phyloP scores from a whole-genome alignment of 1,140 invertebrate species.

The Cotesia chilonis region DNA sequence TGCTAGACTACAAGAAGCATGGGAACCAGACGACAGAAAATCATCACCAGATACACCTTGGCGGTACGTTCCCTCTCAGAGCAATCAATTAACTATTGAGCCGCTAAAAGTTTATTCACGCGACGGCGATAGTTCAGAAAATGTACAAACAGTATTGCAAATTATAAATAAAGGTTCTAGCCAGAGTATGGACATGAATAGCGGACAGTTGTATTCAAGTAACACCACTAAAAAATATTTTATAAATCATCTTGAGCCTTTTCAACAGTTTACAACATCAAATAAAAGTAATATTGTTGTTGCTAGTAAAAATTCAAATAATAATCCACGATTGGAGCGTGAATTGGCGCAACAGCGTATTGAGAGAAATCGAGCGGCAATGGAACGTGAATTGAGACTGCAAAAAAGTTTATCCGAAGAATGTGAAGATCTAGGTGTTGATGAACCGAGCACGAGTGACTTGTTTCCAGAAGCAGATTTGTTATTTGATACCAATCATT shows the following conservation, averaged over 20 bases:
- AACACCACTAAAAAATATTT: slow-evolving; percentile 59
- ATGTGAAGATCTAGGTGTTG: slow-evolving; percentile 79
- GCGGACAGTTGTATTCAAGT: slow-evolving; percentile 55
- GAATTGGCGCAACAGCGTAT: slow-evolving; percentile 56
- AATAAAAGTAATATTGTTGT: slow-evolving; percentile 46
- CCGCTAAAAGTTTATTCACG: slow-evolving; percentile 51
- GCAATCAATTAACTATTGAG: slow-evolving; percentile 53
- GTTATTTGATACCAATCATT: slow-evolving; percentile 71
- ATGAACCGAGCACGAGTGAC: slow-evolving; percentile 79
- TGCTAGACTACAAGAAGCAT: slow-evolving; percentile 61
- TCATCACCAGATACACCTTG: slow-evolving; percentile 62
- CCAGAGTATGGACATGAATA: slow-evolving; percentile 57
- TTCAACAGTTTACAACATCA: slow-evolving; percentile 53
- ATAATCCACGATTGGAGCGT: slow-evolving; percentile 48
- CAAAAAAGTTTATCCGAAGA: slow-evolving; percentile 80
- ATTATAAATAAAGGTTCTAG: slow-evolving; percentile 58
- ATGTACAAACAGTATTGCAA: slow-evolving; percentile 58
- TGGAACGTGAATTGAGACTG: slow-evolving; percentile 69
- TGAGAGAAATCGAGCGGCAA: slow-evolving; percentile 64
- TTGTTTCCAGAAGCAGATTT: slow-evolving; percentile 80
- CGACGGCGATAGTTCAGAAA: slow-evolving; percentile 50
- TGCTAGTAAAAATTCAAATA: slow-evolving; percentile 34
- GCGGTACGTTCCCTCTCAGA: slow-evolving; percentile 59
- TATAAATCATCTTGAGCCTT: slow-evolving; percentile 60
- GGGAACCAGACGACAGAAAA: slow-evolving; percentile 59